Evolutionary conservation across 2,888 invertebrate genomes (phyloP).

Genomic region (Melinaea menophilus): DNA sequence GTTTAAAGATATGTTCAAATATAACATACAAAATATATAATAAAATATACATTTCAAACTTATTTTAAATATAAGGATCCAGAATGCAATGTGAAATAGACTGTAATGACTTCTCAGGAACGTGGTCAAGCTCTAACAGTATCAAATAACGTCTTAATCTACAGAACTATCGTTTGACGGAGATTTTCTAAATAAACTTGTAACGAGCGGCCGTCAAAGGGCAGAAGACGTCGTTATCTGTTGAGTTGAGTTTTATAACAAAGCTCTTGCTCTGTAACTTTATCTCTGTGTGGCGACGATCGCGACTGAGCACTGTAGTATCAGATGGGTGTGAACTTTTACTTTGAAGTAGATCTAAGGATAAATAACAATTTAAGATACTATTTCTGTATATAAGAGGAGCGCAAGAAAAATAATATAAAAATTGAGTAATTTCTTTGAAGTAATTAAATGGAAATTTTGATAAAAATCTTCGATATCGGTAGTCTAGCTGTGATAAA

Average conservation of each 20-base stretch:
- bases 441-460: too few relatives aligned
- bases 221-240: slow-evolving; percentile 33
- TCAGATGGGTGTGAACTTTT: background rate
- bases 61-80: too few relatives aligned
- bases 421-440: too few relatives aligned
- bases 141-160: slow-evolving; percentile 2
- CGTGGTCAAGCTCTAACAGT: slow-evolving; percentile 9
- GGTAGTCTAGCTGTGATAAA: too few relatives aligned
- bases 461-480: too few relatives aligned
- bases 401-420: too few relatives aligned
- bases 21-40: too few relatives aligned
- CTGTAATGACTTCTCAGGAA: slow-evolving; percentile 2
- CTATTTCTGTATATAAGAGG: background rate
- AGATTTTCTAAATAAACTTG: slow-evolving; percentile 38
- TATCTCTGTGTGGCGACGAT: slow-evolving; percentile 19
- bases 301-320: too few relatives aligned
- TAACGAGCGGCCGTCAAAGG: slow-evolving; percentile 34
- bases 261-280: slow-evolving; percentile 17
- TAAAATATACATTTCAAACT: too few relatives aligned
- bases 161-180: slow-evolving; percentile 32
- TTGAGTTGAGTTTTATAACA: slow-evolving; percentile 34
- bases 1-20: too few relatives aligned
- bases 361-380: background rate
- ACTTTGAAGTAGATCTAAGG: background rate
- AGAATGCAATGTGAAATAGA: too few relatives aligned